Evolutionary conservation across 2,888 invertebrate genomes (phyloP).

Genomic region (Trichogramma dendrolimi): DNA sequence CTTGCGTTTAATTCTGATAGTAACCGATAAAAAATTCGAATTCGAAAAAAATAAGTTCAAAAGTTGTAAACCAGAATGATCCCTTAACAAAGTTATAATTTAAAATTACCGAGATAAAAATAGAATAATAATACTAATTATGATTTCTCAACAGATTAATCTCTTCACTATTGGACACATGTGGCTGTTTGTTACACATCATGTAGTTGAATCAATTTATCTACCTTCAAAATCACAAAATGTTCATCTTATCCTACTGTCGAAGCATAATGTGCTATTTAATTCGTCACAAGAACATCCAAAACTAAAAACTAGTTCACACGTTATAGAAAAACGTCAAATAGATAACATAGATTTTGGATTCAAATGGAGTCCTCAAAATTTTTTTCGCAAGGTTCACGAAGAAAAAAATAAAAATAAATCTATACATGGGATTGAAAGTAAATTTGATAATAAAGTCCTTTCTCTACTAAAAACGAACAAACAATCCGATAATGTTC

Average conservation of each 20-base stretch:
- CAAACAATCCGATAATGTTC: conserved; percentile 4
- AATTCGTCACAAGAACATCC: neutral
- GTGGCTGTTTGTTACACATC: conserved; percentile 18
- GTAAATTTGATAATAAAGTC: neutral
- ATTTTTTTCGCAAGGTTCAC: neutral
- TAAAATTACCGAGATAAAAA: too few species aligned
- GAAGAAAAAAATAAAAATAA: neutral
- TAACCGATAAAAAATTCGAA: too few species aligned
- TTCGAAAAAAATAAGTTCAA: too few species aligned
- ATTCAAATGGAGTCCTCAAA: neutral
- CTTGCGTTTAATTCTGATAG: too few species aligned
- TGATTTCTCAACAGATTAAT: conserved; percentile 23
- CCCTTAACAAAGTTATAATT: too few species aligned
- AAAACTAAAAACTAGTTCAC: neutral
- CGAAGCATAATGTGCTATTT: neutral
- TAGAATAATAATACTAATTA: conserved; percentile 2
- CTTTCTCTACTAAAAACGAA: neutral
- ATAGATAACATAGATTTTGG: neutral
- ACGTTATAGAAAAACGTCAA: conserved; percentile 12
- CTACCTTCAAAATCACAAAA: neutral
- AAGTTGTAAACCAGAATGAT: too few species aligned
- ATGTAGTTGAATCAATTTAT: conserved; percentile 15
- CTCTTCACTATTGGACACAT: conserved; percentile 16
- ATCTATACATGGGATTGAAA: neutral
- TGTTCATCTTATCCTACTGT: neutral